Evolutionary conservation across 2,797 vertebrate species (phyloP), one percentile per base, ranked within the genome.

Genomic region (Cyprinella venusta): DNA sequence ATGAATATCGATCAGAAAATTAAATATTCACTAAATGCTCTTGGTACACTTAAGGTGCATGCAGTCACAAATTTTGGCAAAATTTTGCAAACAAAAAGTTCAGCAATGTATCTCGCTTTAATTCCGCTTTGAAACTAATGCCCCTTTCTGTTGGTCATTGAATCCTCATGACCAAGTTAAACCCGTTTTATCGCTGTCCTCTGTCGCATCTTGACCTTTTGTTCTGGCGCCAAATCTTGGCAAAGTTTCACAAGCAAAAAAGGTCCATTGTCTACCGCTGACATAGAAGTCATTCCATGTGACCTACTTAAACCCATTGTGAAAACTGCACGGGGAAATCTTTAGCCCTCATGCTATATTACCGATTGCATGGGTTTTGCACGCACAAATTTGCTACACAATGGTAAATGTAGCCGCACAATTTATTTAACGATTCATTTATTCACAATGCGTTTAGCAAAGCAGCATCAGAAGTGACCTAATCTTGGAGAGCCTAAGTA

Each of bases 1-100:
- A 33, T 36, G 85, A 82, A 50, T 61, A 67, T 80, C 52, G 67
- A 72, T 65, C 50, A 40, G 24, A 74, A 83, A 85, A 87, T 26
- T 9, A 80, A 81, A 84, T 71, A 63, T 68, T 85, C 33, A 33
- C 18, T 74, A 81, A 33, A 74, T 26, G 19, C 56, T 74, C 18
- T 74, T 82, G 40, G 69, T 59, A 61, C 19, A 64, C 12, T 80
- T 71, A 36, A 76, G 19, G 74, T 45, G 48, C 5, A 18, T 61
- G 15, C n/a, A 8, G n/a, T 76, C 76, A 76, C 45, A 75, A 48
- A 70, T 72, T 79, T 42, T 40, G 33, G 79, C 38, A 38, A 26
- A 65, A 48, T 70, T 68, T 63, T 68, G 18, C 10, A 2, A 12
- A 21, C 13, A 76, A 59, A 40, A 59, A n/a, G 30, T n/a, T 33